Evolutionary conservation across 2,888 invertebrate genomes (phyloP), one percentile per base, ranked within the genome.

Genomic region (Pheosia gnoma): DNA sequence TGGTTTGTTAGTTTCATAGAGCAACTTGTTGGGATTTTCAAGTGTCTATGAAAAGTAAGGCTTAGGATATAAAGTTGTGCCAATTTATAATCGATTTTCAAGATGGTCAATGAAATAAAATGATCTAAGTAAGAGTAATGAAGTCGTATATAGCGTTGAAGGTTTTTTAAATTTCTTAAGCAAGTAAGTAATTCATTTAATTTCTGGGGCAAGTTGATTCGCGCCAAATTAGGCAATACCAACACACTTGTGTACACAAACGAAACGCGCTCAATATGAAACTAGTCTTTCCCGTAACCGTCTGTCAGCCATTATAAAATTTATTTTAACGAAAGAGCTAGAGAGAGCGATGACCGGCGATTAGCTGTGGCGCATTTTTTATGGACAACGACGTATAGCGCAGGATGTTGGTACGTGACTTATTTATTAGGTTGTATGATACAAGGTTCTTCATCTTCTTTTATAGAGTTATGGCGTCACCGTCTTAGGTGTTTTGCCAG

Each of bases 371-470:
- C 74, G 78, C 81, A 87, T 89, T 90, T 88, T 86, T 77, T 80
- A 86, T 86, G 82, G 78, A 72, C 71, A 77, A 70, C 80, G 73
- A 77, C 77, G 68, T 71, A 71, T 76, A 72, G 75, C 73, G 75
- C 89, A 89, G 91, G 91, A 91, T 85, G 87, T 86, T 72, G 70
- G 83, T 85, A 89, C 90, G 90, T 90, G 91, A 89, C 88, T 88
- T 87, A 88, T 86, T 82, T 85, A 78, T 82, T 80, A 79, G 77
- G 75, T 63, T 59, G 65, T 66, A 66, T 66, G 47, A 52, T 58
- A 54, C 57, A 45, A 60, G 59, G 52, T 43, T 59, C 25, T 25
- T 25, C 25, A 25, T 25, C 25, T 25, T 25, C 25, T 25, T 25
- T 25, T 25, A 25, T 25, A 25, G 25, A 25, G 25, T 25, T 25